phyloP scores from a whole-genome alignment of 1,140 invertebrate species.

The Lepidurus packardi region DNA sequence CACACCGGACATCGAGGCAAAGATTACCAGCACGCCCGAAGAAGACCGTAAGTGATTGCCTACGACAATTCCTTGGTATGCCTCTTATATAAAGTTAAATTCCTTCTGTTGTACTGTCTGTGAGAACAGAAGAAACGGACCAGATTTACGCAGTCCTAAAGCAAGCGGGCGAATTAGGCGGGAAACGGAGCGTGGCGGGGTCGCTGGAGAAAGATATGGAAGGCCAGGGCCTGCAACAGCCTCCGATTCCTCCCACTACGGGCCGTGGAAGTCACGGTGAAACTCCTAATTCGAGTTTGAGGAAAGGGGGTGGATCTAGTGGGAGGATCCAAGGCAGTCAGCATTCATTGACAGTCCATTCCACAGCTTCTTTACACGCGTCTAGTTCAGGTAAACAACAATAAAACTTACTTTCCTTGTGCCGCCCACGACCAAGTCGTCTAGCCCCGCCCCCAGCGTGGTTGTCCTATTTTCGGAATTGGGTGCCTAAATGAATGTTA shows the following conservation, averaged over 20 bases:
- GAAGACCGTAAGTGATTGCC: slow-evolving; percentile 42
- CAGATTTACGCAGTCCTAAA: slow-evolving; percentile 88
- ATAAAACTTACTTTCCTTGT: not conserved
- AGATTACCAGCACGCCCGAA: slow-evolving; percentile 42
- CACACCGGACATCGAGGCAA: slow-evolving; percentile 54
- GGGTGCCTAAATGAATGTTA: too few species aligned
- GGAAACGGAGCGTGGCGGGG: slow-evolving; percentile 23
- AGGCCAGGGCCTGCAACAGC: slow-evolving; percentile 28
- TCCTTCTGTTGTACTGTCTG: not conserved
- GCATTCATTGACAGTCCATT: slow-evolving; percentile 29
- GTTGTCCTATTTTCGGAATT: not conserved
- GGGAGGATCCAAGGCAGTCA: slow-evolving; percentile 35
- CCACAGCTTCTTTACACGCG: slow-evolving; percentile 27
- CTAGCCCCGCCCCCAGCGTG: not conserved
- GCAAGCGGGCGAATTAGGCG: slow-evolving; percentile 73
- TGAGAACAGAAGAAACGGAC: slow-evolving; percentile 61
- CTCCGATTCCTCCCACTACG: slow-evolving; percentile 13
- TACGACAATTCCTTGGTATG: not conserved
- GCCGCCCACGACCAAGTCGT: not conserved
- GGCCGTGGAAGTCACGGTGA: slow-evolving; percentile 45
- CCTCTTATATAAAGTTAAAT: not conserved
- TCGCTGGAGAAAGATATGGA: slow-evolving; percentile 20
- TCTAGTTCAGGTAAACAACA: slow-evolving; percentile 34
- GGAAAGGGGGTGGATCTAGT: slow-evolving; percentile 20
- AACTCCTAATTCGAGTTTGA: slow-evolving; percentile 27